These are phyloP conservation scores for Aplidium turbinatum DNA, from an alignment of 23 tunicate genomes.

Conservation along the genomic window DNA sequence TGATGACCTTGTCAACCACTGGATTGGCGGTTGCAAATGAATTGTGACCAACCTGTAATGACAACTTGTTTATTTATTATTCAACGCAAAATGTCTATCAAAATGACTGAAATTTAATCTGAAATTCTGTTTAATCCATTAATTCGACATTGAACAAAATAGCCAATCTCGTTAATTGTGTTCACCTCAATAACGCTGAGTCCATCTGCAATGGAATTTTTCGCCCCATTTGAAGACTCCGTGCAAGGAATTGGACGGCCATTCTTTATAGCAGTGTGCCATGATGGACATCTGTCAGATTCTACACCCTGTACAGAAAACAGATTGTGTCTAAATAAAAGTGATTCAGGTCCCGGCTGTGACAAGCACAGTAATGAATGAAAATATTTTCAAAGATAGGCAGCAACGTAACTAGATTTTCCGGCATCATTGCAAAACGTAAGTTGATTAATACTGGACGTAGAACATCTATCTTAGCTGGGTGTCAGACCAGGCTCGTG, in stretches of 20 bases:
- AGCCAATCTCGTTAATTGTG: neutral
- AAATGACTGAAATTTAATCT: too few species aligned
- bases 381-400: neutral
- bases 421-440: too few species aligned
- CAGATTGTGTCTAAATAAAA: neutral
- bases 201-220: slow-evolving; percentile 81
- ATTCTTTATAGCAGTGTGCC: slow-evolving; percentile 70
- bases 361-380: neutral
- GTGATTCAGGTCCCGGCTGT: neutral
- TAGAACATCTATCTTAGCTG: too few species aligned
- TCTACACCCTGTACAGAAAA: slow-evolving; percentile 75
- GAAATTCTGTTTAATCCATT: too few species aligned
- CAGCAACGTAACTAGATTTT: too few species aligned
- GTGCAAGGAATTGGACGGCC: slow-evolving; percentile 68
- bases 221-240: slow-evolving; percentile 51
- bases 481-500: too few species aligned
- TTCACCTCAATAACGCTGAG: slow-evolving; percentile 68
- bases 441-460: too few species aligned
- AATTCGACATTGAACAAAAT: too few species aligned
- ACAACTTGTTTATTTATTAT: too few species aligned
- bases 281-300: slow-evolving; percentile 80
- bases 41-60: slow-evolving; percentile 74
- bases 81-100: too few species aligned
- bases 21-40: slow-evolving; percentile 68
- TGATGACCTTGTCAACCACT: slow-evolving; percentile 56